A percentile compares a stretch with the other conserved stretches of the same genome.
Evolutionary conservation across 2,113 vertebrate species (phyloP).

Genomic region (Mesoclemmys tuberculata): DNA sequence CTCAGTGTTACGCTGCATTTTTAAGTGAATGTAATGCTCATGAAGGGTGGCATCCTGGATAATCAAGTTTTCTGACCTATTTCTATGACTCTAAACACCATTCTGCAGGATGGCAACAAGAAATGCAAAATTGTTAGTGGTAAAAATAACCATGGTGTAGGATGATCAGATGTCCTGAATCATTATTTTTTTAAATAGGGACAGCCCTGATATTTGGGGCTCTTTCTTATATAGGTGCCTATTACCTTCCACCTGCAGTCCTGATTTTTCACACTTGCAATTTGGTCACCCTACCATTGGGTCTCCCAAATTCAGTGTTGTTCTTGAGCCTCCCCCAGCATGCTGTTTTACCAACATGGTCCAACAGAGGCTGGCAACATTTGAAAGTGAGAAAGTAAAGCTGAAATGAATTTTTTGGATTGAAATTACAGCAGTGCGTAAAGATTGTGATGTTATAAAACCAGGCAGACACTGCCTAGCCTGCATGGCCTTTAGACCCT

Average conservation of each 20-base stretch:
- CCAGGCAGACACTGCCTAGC: background rate
- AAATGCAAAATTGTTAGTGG: no score
- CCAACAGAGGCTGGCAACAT: background rate
- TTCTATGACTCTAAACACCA: no score
- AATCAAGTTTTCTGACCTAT: background rate
- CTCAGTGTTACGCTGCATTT: background rate
- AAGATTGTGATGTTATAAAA: background rate
- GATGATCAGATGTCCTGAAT: no score
- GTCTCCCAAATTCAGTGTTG: background rate
- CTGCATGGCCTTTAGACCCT: rapidly evolving
- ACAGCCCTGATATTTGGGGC: no score
- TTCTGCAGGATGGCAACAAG: no score
- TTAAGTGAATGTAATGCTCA: background rate
- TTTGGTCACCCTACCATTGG: no score
- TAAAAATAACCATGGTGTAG: no score
- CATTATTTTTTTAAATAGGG: no score
- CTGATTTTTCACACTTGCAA: no score
- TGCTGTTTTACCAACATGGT: background rate
- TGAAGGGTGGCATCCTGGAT: background rate
- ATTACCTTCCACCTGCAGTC: no score
- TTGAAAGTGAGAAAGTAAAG: background rate
- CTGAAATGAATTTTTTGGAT: background rate
- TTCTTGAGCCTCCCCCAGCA: rapidly evolving
- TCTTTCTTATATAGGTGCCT: no score
- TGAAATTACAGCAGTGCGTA: background rate